phyloP scores from a whole-genome alignment of 1,140 invertebrate genomes.

The Bombus terrestris region DNA sequence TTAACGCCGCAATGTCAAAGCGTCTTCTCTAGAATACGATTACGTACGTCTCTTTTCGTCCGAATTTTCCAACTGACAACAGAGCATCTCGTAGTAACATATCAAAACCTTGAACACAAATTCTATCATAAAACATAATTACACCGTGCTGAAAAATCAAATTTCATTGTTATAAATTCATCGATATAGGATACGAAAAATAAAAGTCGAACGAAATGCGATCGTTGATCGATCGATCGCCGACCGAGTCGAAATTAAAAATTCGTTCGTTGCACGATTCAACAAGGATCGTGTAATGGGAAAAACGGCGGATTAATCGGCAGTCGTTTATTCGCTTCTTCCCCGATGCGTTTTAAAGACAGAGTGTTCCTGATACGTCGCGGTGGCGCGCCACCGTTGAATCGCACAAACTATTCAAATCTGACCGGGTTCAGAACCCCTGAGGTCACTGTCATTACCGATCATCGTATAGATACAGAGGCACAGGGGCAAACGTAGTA shows the following conservation, averaged over 20 bases:
- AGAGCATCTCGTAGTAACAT: no score
- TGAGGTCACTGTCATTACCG: conserved; percentile 55
- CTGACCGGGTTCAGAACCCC: background rate
- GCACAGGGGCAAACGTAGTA: conserved; percentile 27
- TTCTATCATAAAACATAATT: no score
- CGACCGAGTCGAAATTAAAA: background rate
- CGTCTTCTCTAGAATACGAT: no score
- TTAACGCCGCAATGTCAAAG: no score
- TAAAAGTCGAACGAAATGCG: no score
- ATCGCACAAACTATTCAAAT: conserved; percentile 57
- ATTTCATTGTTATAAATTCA: background rate
- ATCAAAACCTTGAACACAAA: no score
- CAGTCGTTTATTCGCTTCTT: background rate
- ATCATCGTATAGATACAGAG: conserved; percentile 18
- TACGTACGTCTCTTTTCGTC: no score
- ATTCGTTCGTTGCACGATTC: background rate
- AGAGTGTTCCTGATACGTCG: background rate
- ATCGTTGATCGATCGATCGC: background rate
- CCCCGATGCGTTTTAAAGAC: background rate
- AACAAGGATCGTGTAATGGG: background rate
- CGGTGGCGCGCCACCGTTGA: background rate
- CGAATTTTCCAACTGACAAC: no score
- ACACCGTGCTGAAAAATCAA: background rate
- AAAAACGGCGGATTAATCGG: conserved; percentile 2
- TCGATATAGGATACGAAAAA: background rate